Base-by-base conservation (phyloP, 2,797 vertebrate genomes). In the Aratinga solstitialis region DNA sequence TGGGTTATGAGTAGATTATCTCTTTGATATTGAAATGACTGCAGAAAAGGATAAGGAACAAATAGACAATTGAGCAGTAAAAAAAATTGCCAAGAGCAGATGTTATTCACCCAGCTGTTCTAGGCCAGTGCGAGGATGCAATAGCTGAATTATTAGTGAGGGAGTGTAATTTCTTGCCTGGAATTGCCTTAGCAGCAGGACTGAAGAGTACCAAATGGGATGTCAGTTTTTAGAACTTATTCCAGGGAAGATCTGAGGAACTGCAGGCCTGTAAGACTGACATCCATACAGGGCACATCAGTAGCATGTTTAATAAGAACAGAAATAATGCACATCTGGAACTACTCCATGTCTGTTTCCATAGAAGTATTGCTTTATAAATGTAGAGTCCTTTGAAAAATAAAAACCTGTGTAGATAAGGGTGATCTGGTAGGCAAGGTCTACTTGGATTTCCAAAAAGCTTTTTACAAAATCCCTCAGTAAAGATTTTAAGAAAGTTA, bases 281-380 rank as follows among this genome's bases (percentile, higher is more conserved):
- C 79, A 77, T 92, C 72, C 84, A 68, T 71, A 59, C 17, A 56
- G 68, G n/a, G 26, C 45, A 93, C 48, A 87, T 83, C 89, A 77
- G 84, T 80, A 92, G 89, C 82, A 30, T 77, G 56, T 87, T 89
- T 94, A 89, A 73, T 80, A 77, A 89, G 56, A 87, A 84, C 9
- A 93, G 77, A 93, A 92, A 84, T 82, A 93, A 87, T 24, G 34
- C 45, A 89, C 76, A 87, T 92, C 91, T 96, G 91, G 87, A 96
- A 95, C 68, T 87, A 87, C 82, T 95, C 69, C 26, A 34, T 75
- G 26, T 38, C 78, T 95, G 91, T 85, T 54, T 80, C 82, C 1
- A 0, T 83, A 66, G 40, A 89, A 87, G 36, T 68, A 85, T 85
- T 89, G 68, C 65, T 94, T 92, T 85, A 89, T 83, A 87, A 91